Evolutionary conservation across 2,888 invertebrate species (phyloP).

Genomic region (Drosophila atripex): DNA sequence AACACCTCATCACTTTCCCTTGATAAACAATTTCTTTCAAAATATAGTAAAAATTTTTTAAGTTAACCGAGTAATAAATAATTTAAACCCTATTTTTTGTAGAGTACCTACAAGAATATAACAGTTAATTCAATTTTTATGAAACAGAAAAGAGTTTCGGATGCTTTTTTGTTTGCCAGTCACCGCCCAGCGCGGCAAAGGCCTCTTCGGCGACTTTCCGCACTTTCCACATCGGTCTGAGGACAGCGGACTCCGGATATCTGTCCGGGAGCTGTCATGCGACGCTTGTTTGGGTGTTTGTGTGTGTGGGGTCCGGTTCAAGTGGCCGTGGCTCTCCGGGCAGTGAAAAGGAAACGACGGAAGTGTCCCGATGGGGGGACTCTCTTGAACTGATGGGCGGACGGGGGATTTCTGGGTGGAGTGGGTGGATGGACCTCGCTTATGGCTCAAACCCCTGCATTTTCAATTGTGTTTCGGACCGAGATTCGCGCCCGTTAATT

Average conservation of each 20-base stretch:
- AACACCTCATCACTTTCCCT: too few species aligned
- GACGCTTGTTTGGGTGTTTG: constrained; percentile 32
- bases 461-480: constrained; percentile 51
- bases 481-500: constrained; percentile 70
- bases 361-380: constrained; percentile 63
- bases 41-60: background rate
- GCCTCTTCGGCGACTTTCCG: constrained; percentile 49
- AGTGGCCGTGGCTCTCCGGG: constrained; percentile 44
- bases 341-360: constrained; percentile 56
- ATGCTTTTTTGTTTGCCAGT: constrained; percentile 38
- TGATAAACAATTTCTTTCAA: background rate
- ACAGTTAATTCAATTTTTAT: constrained; percentile 62
- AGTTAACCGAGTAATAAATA: background rate
- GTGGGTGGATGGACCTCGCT: background rate
- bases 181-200: constrained; percentile 37
- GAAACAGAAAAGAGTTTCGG: constrained; percentile 35
- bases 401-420: background rate
- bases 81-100: background rate
- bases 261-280: constrained; percentile 57
- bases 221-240: constrained; percentile 14
- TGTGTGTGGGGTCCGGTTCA: constrained; percentile 69
- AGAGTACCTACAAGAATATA: constrained; percentile 48
- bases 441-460: background rate
- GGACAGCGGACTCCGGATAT: constrained; percentile 18
- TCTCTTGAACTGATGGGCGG: constrained; percentile 56